Evolutionary conservation across 2,888 invertebrate genomes (phyloP).

Genomic region (Margaritifera margaritifera): DNA sequence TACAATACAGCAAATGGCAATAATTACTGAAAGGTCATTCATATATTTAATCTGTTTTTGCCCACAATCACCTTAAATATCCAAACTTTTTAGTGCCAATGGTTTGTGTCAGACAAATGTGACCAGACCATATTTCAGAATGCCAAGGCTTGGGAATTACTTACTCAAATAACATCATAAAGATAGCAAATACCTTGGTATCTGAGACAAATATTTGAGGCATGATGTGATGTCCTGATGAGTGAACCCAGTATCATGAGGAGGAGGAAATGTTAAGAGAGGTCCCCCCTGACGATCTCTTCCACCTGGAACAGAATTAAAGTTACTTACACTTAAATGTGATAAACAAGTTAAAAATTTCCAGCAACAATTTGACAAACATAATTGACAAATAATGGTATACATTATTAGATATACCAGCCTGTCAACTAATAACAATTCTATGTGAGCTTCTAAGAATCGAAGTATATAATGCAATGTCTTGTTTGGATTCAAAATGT

Average conservation of each 20-base stretch:
- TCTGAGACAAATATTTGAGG: constrained; percentile 91
- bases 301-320: constrained; percentile 77
- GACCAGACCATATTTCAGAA: background rate
- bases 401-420: too few species aligned
- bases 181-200: constrained; percentile 85
- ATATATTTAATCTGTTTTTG: background rate
- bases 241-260: constrained; percentile 88
- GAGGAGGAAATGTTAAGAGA: constrained; percentile 91
- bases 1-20: background rate
- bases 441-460: too few species aligned
- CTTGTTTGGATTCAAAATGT: too few species aligned
- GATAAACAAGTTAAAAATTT: too few species aligned
- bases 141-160: background rate
- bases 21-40: background rate
- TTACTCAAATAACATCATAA: background rate
- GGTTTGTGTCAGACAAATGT: too few species aligned
- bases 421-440: too few species aligned
- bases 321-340: too few species aligned
- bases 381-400: too few species aligned
- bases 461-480: too few species aligned
- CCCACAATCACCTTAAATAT: too few species aligned
- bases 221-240: constrained; percentile 93
- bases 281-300: constrained; percentile 94
- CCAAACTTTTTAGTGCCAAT: too few species aligned
- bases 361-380: too few species aligned